Base-by-base conservation (phyloP, 2,888 invertebrate species). In the Galerucella pusilla region DNA sequence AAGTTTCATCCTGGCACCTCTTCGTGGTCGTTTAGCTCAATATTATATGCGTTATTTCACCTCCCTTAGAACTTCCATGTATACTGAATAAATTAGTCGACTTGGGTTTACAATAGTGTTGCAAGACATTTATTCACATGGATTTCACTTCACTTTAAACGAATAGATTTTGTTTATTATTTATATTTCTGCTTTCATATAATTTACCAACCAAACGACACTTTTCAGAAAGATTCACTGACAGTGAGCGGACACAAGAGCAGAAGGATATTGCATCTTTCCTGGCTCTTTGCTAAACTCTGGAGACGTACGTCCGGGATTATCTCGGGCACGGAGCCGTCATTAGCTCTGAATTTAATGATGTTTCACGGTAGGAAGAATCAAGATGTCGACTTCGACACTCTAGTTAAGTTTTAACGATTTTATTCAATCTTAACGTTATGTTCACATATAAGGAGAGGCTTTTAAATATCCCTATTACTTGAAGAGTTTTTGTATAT, bases 311-410 rank as follows among this genome's bases (percentile, higher is more conserved):
- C 61, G 69, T 78, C 78, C 66, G 45, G 74, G 68, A 70, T 80
- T 74, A 77, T 72, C 74, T 76, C 75, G 71, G 63, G 60, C 52
- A 71, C 35, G 69, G 61, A 74, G 77, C 78, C 83, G 81, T 84
- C 83, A 84, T 84, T 84, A 84, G 84, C 84, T 82, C 77, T 78
- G 80, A 81, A 84, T 84, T 84, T 84, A 84, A 84, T 84, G 84
- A 84, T 82, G 84, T 84, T 84, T 84, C 83, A 84, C 84, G 84
- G 81, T 79, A 81, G 81, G 80, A 80, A 79, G 82, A 78, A 83
- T 83, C 82, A 80, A 82, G 83, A 82, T 75, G 83, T 80, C 74
- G 73, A 79, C 79, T 83, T 83, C 82, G 81, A 82, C 82, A 81
- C 80, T 83, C 81, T 80, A 82, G 82, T 82, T 83, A 80, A 83